Conservation (phyloP, 2,113 vertebrate species). For the Ellobius talpinus region DNA sequence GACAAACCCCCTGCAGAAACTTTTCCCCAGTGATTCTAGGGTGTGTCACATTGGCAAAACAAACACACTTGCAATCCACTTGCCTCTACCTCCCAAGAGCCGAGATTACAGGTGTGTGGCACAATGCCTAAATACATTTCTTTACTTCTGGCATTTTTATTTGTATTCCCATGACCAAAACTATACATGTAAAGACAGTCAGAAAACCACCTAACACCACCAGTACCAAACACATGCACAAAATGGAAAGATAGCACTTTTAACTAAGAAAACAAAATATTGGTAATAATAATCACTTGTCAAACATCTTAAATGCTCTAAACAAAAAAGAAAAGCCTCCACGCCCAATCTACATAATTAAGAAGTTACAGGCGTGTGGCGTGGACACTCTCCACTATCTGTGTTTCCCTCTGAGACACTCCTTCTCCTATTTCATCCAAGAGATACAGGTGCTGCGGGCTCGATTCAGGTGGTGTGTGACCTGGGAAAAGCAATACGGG, state of each 20-base stretch:
- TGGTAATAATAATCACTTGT: not conserved
- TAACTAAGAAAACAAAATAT: not conserved
- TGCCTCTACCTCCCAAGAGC: not conserved
- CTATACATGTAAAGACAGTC: not conserved
- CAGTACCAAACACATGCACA: not conserved
- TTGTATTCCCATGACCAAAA: not conserved
- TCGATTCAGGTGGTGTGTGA: not conserved
- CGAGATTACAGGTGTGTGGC: not conserved
- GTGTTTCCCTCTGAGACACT: not conserved
- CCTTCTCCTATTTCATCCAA: not conserved
- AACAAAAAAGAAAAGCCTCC: not conserved
- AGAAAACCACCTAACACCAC: not conserved
- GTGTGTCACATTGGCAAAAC: not conserved
- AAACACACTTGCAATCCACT: not conserved
- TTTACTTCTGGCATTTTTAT: not conserved
- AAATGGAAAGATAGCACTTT: not conserved
- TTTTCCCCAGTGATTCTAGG: not conserved
- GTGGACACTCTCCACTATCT: not conserved
- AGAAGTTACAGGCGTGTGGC: not conserved
- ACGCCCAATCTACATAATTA: not conserved
- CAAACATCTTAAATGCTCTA: not conserved
- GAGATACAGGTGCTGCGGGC: not conserved
- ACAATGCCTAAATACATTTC: not conserved
- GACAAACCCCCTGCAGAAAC: not conserved
- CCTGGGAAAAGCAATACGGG: not conserved